Percentiles rank a stretch among this genome's conserved stretches.
Evolutionary conservation across 1,140 invertebrate species (phyloP).

Genomic region (Cecropterus lyciades): DNA sequence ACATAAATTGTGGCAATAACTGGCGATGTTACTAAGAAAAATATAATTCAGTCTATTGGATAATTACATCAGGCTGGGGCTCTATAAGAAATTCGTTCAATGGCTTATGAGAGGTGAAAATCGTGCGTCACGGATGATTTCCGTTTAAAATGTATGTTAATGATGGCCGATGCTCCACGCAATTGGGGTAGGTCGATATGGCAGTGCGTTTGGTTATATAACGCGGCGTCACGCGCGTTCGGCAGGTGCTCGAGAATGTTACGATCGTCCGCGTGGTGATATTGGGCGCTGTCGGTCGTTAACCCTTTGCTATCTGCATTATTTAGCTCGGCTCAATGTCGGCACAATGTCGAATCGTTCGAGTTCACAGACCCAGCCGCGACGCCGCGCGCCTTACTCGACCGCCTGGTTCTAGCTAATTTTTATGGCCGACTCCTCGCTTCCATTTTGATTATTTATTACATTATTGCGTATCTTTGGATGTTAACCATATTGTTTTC

Average conservation of each 20-base stretch:
- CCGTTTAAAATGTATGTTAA: conserved; percentile 25
- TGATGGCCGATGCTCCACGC: conserved; percentile 30
- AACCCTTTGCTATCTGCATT: conserved; percentile 74
- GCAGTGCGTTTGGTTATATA: conserved; percentile 49
- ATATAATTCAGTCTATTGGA: conserved; percentile 10
- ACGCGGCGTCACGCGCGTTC: conserved; percentile 49
- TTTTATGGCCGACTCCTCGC: conserved; percentile 44
- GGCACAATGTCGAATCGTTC: conserved; percentile 76
- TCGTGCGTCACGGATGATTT: conserved; percentile 20
- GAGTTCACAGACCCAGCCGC: conserved; percentile 73
- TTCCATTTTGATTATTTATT: conserved; percentile 2
- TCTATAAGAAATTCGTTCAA: neutral
- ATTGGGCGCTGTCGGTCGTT: conserved; percentile 76
- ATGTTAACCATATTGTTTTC: neutral
- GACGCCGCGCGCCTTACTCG: conserved; percentile 60
- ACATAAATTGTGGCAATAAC: neutral
- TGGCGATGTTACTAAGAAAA: neutral
- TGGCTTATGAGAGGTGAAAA: neutral
- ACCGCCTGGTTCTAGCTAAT: conserved; percentile 59
- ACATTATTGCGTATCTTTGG: conserved; percentile 1
- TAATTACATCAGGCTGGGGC: neutral
- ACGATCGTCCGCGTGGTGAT: conserved; percentile 67
- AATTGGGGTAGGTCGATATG: conserved; percentile 51
- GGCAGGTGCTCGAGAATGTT: conserved; percentile 57
- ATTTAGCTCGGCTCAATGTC: conserved; percentile 78